Conservation (phyloP, 2,797 vertebrate species). For the Astyanax mexicanus region DNA sequence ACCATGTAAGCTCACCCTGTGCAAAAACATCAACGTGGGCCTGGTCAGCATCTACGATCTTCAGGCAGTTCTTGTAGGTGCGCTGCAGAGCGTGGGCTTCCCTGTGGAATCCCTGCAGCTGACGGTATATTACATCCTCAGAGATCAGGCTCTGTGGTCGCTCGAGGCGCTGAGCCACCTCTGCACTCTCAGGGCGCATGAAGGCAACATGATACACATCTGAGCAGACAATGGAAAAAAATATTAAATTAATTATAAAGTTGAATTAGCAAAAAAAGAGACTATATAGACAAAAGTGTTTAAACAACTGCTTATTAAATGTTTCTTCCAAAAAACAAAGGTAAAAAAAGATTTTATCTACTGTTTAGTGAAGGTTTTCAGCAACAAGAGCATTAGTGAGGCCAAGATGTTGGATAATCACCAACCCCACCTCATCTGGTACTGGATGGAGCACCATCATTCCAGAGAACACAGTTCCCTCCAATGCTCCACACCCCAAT, state of each 20-base stretch:
- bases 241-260: not conserved
- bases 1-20: slow-evolving; percentile 77
- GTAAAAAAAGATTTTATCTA: no score
- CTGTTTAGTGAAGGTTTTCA: no score
- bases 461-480: no score
- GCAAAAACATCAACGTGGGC: slow-evolving; percentile 84
- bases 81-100: slow-evolving; percentile 76
- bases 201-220: slow-evolving; percentile 87
- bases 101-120: slow-evolving; percentile 76
- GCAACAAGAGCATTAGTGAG: no score
- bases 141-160: slow-evolving; percentile 62
- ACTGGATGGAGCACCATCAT: no score
- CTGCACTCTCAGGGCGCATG: slow-evolving; percentile 74
- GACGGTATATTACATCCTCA: slow-evolving; percentile 66
- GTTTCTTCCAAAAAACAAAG: no score
- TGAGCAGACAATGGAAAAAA: slow-evolving; percentile 50
- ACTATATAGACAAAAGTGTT: no score
- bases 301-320: no score
- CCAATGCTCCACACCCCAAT: no score
- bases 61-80: slow-evolving; percentile 78
- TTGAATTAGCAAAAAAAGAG: not conserved
- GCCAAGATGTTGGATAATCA: no score
- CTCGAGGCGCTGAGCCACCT: slow-evolving; percentile 73
- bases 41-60: slow-evolving; percentile 84
- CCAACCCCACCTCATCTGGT: no score